Evolutionary conservation across 1,140 invertebrate species (phyloP), one percentile per base, ranked within the genome.

Genomic region (Hyles vespertilio): DNA sequence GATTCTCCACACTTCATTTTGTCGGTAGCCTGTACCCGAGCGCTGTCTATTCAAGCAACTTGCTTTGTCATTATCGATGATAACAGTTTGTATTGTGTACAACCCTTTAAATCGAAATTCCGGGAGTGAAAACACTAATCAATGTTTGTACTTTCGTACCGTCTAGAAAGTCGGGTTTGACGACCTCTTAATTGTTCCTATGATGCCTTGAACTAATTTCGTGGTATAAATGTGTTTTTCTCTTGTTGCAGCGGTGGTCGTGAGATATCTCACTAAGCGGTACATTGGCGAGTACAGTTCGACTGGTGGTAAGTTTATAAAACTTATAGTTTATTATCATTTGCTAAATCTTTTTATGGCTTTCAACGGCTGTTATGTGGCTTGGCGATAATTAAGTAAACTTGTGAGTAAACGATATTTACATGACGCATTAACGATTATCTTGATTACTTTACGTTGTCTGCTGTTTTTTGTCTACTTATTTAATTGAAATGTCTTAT

Each of bases 261-360:
- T 95, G 66, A 92, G 94, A 69, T 95, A 95, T 81, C 87, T 95
- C 70, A 95, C 94, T 33, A 94, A 94, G 80, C 90, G 94, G 67
- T 95, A 94, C 81, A 95, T 95, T 69, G 94, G 94, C 57, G 94
- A 95, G 90, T 95, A 95, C 89, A 94, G 94, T 87, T 95, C 94
- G 32, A 94, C 92, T 61, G 94, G 92, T 81, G 94, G 94, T 95
- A 81, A 93, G 93, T 60, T 43, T 46, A 32, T 56, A 55, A 53
- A 56, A 63, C 32, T 46, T 51, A 55, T 40, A 22, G 43, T 44
- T 44, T 7, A 32, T 22, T 22, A 51, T 53, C 43, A 43, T 52
- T 34, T 56, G 22, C 57, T 60, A 55, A 61, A 32, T 36, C 7
- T 44, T 32, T 47, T 33, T 5, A 32, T 51, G 22, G 50, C 10